Evolutionary conservation across 2,888 invertebrate species (phyloP).

Genomic region (Oasisia sp.): DNA sequence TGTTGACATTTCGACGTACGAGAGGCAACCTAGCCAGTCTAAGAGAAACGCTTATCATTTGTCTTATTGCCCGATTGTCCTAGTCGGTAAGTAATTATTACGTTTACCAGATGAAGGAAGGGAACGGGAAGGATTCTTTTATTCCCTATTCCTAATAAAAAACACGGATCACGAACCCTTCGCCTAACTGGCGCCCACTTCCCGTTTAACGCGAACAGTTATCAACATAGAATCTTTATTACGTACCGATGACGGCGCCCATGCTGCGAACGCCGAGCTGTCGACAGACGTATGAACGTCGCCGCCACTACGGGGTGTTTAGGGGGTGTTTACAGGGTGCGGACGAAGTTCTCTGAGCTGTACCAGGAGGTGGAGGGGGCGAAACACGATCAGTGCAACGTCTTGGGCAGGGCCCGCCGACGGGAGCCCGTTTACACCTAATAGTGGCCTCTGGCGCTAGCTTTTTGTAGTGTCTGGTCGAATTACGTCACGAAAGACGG

Average conservation of each 20-base stretch:
- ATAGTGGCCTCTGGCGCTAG: neutral
- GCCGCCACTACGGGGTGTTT: neutral
- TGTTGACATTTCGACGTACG: no score
- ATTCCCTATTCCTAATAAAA: neutral
- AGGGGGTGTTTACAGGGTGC: neutral
- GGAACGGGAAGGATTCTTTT: neutral
- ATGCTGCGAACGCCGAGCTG: neutral
- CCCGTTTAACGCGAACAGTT: neutral
- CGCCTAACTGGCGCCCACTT: neutral
- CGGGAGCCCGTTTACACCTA: neutral
- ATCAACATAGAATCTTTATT: neutral
- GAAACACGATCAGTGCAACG: neutral
- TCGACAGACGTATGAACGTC: neutral
- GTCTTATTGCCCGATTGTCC: no score
- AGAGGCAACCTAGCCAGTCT: no score
- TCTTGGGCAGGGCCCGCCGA: neutral
- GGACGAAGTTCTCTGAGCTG: neutral
- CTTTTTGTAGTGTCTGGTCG: neutral
- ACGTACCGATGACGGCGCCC: neutral
- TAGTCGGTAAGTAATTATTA: no score
- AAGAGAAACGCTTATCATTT: no score
- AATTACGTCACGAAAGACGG: neutral
- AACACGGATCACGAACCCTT: neutral
- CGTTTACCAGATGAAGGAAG: no score
- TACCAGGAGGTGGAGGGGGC: neutral